Percentiles rank a stretch among this genome's conserved stretches.
These are phyloP conservation scores for Formicarius rufipectus DNA, from an alignment of 2,113 vertebrate species.

Conservation along the genomic window DNA sequence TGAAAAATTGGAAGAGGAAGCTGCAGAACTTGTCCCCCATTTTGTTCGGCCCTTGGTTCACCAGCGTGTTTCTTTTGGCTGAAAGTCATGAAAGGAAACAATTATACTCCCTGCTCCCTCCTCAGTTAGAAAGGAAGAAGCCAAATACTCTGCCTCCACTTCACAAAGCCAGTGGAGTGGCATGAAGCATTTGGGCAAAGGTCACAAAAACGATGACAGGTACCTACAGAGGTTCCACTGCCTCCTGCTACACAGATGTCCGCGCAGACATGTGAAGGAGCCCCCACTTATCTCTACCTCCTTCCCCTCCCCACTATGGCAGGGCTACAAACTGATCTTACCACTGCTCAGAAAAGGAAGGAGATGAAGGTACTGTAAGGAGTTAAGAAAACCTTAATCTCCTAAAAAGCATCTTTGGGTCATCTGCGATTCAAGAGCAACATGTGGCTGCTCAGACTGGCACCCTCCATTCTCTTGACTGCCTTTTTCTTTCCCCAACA, in stretches of 20 bases:
- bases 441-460: neutral
- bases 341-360: neutral
- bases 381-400: neutral
- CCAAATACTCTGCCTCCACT: neutral
- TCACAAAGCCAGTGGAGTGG: neutral
- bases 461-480: neutral
- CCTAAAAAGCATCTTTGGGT: neutral
- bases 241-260: neutral
- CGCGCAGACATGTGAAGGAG: neutral
- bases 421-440: neutral
- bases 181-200: neutral
- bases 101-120: neutral
- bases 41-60: neutral
- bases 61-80: neutral
- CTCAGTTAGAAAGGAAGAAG: neutral
- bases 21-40: neutral
- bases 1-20: neutral
- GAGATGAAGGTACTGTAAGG: neutral
- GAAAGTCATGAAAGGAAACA: neutral
- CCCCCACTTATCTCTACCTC: neutral
- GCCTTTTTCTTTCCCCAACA: neutral
- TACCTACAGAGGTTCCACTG: neutral
- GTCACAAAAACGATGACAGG: neutral
- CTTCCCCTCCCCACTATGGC: neutral
- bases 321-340: neutral